phyloP scores from a whole-genome alignment of 1,140 invertebrate genomes.

The honey bee (Apis mellifera) region Amel_HAv3.1 CM009937.2:11775501-11776000 shows the following conservation, averaged over 20 bases:
- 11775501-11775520: no score
- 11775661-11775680: no score
- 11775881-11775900: constrained; percentile 4
- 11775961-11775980: no score
- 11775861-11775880: constrained; percentile 16
- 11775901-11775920: neutral
- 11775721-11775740: neutral
- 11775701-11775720: neutral
- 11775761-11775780: constrained; percentile 22
- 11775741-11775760: neutral
- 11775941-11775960: neutral
- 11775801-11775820: constrained; percentile 1
- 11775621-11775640: no score
- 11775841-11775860: constrained; percentile 40
- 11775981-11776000: no score
- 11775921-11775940: no score
- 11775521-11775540: no score
- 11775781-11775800: neutral
- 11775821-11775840: constrained; percentile 35
- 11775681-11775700: neutral
- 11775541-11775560: no score
- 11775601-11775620: no score
- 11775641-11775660: no score
- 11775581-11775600: no score
- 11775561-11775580: no score